Conservation (phyloP, 2,113 vertebrate species). For the Aspidoscelis tigris region DNA sequence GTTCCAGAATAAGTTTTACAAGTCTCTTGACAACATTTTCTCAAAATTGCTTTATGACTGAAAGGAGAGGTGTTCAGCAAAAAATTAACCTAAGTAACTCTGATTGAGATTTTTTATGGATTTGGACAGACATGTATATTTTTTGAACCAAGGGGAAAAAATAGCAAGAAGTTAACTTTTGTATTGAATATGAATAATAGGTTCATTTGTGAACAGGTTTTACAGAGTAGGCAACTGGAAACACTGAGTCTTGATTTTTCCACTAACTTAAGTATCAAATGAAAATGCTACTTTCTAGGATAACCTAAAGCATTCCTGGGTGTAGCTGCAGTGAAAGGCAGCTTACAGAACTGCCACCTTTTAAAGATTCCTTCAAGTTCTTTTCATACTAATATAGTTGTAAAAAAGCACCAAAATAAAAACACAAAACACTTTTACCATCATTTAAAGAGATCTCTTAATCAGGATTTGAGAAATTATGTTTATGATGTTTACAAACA, state of each 20-base stretch:
- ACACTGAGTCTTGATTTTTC: not conserved
- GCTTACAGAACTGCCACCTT: slow-evolving; percentile 27
- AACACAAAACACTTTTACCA: not conserved
- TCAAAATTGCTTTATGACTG: slow-evolving; percentile 46
- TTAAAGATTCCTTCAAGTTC: slow-evolving; percentile 15
- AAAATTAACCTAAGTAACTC: slow-evolving; percentile 51
- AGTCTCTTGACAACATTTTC: slow-evolving; percentile 53
- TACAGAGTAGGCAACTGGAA: slow-evolving; percentile 14
- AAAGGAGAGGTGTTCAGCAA: slow-evolving; percentile 35
- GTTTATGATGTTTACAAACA: too few species aligned
- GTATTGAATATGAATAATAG: slow-evolving; percentile 31
- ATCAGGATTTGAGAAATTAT: too few species aligned
- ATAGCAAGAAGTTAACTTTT: slow-evolving; percentile 31
- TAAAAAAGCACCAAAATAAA: slow-evolving; percentile 18
- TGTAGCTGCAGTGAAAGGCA: slow-evolving; percentile 4
- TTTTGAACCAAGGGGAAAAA: not conserved
- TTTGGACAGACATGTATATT: slow-evolving; percentile 12
- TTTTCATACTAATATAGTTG: not conserved
- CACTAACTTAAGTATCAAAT: not conserved
- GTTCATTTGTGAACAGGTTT: not conserved
- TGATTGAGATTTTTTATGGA: slow-evolving; percentile 32
- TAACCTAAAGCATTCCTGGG: slow-evolving; percentile 22
- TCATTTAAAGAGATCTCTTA: not conserved
- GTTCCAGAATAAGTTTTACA: slow-evolving; percentile 65
- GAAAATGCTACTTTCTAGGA: slow-evolving; percentile 4